Base-by-base conservation (phyloP, 2,888 invertebrate species). In the Tethea ocularis region DNA sequence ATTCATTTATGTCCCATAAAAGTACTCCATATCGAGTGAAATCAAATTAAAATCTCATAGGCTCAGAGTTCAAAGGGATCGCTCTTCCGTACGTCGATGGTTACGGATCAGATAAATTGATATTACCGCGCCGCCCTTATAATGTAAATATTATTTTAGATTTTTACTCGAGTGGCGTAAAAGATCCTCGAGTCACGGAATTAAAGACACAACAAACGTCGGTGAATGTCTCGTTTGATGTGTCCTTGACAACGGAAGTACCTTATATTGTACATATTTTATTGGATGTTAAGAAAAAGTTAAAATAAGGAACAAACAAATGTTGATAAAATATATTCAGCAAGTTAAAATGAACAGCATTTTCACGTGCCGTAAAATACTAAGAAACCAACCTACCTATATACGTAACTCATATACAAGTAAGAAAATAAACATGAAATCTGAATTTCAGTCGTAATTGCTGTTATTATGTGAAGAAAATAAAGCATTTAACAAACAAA, bases 11-110 rank as follows among this genome's bases (percentile, higher is more conserved):
- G 41, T 6, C 52, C 58, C 58, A 56, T 57, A 62, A 60, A 56
- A 55, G 56, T 54, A 52, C 53, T 38, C 53, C 51, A 22, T 41
- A 51, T 46, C 52, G 59, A 46, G 56, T 54, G 57, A 61, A 63
- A 69, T 63, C 57, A 57, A 64, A 68, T 72, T 68, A 65, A 66
- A 67, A 54, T 54, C 54, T 24, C 54, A 33, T 52, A 46, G 56
- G 60, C 57, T 54, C 51, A 52, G 51, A 56, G 64, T 66, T 71
- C 64, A 69, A 68, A 66, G 62, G 62, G 57, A 55, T 58, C 60
- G 61, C 64, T 63, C 57, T 66, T 59, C 63, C 57, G 62, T 63
- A 67, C 15, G 33, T 54, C 15, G 36, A 54, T 54, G 54, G n/a
- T 53, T 53, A 26, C n/a, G 24, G 52, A 52, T 23, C 23, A 8